A percentile compares a stretch with the other conserved stretches of the same genome.
These are phyloP conservation scores for Gymnarchus niloticus DNA, from an alignment of 2,113 vertebrate species.

Conservation along the genomic window DNA sequence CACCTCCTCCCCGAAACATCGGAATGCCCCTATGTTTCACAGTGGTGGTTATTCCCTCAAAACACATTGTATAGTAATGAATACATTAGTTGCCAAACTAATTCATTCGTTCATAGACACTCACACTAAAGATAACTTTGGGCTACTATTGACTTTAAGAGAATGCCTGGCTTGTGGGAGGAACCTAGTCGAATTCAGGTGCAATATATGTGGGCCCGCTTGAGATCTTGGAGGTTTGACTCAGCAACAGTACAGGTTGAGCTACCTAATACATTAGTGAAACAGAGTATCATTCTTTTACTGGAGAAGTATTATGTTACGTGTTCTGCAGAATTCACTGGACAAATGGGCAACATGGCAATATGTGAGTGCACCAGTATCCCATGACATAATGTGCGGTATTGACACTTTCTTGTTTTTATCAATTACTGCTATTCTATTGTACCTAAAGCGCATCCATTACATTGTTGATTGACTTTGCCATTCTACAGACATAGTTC, in stretches of 20 bases:
- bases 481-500: not conserved
- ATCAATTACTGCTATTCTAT: not conserved
- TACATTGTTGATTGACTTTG: not conserved
- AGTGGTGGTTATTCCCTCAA: not conserved
- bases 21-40: not conserved
- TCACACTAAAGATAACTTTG: not conserved
- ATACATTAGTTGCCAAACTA: too few species aligned
- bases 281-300: not conserved
- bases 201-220: too few species aligned
- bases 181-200: not conserved
- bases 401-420: not conserved
- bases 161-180: not conserved
- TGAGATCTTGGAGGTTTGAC: too few species aligned
- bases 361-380: not conserved
- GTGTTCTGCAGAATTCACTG: not conserved
- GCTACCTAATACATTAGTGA: not conserved
- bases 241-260: too few species aligned
- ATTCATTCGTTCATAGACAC: too few species aligned
- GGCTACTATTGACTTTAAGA: not conserved
- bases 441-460: too few species aligned
- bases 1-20: not conserved
- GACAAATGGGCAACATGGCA: not conserved
- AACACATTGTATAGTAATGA: not conserved
- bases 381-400: not conserved
- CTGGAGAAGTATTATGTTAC: not conserved